Conservation (phyloP, 2,888 invertebrate species). For the Lacanobia wlatinum region DNA sequence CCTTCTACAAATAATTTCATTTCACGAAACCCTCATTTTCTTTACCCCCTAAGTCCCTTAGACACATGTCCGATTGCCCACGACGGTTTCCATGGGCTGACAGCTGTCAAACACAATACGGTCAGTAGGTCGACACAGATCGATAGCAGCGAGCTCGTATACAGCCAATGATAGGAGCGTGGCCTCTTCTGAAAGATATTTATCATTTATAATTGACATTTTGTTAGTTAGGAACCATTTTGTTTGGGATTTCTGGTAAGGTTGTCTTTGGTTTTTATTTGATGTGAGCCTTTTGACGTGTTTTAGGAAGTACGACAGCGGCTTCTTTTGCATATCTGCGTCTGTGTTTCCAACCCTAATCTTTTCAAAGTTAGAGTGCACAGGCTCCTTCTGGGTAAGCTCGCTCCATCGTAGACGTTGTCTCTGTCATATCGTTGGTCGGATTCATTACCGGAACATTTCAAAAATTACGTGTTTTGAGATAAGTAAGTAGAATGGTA, state of each 20-base stretch:
- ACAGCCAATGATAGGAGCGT: slow-evolving; percentile 34
- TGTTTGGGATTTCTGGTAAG: background rate
- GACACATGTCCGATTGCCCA: slow-evolving; percentile 19
- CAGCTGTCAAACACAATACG: slow-evolving; percentile 45
- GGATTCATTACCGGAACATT: too few relatives aligned
- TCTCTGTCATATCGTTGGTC: too few relatives aligned
- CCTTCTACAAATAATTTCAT: background rate
- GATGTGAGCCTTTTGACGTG: background rate
- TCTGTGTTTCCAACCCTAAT: too few relatives aligned
- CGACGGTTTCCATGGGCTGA: background rate
- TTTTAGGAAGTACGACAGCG: background rate
- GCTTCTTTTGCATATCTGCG: too few relatives aligned
- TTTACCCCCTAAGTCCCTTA: background rate
- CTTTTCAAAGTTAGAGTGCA: too few relatives aligned
- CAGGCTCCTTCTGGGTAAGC: too few relatives aligned
- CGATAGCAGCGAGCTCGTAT: slow-evolving; percentile 36
- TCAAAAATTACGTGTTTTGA: too few relatives aligned
- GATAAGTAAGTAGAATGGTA: too few relatives aligned
- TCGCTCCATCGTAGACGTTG: too few relatives aligned
- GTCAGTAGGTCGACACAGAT: slow-evolving; percentile 62
- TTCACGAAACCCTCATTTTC: background rate
- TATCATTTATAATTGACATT: slow-evolving; percentile 10
- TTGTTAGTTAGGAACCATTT: background rate
- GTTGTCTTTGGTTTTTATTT: background rate
- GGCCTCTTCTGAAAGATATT: slow-evolving; percentile 29